A percentile compares a stretch with the other conserved stretches of the same genome.
Conservation (phyloP, 92 coral and sea anemone species). For the Porites cylindrica region DNA sequence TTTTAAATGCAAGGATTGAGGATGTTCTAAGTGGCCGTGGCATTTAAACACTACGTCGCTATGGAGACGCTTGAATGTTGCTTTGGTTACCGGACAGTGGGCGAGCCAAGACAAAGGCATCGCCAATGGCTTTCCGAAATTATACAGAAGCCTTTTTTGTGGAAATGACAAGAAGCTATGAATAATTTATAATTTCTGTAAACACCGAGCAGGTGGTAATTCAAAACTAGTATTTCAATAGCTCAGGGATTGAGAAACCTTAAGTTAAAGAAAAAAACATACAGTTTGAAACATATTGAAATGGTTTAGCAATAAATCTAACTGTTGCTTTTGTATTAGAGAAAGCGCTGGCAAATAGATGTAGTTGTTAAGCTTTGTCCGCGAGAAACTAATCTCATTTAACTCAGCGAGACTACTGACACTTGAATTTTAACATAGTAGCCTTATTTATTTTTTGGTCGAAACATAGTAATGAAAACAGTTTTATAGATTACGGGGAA, state of each 20-base stretch:
- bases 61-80: not conserved
- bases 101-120: not conserved
- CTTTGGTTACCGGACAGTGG: not conserved
- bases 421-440: not conserved
- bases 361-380: not conserved
- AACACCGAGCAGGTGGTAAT: constrained; percentile 28
- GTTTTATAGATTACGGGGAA: not conserved
- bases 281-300: not conserved
- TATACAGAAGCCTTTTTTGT: not conserved
- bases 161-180: not conserved
- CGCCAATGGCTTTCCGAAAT: constrained; percentile 5
- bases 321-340: not conserved
- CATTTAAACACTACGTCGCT: constrained; percentile 32
- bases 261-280: not conserved
- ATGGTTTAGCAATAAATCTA: not conserved
- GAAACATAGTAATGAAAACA: not conserved
- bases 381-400: not conserved
- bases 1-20: not conserved
- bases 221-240: not conserved
- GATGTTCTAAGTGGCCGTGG: constrained; percentile 7
- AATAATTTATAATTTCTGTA: constrained; percentile 31
- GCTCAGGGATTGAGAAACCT: constrained; percentile 7
- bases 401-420: not conserved
- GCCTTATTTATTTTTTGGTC: too few species aligned
- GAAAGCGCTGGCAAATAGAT: not conserved